Evolutionary conservation across 2,797 vertebrate species (phyloP).

Genomic region (Alfaro cultratus): DNA sequence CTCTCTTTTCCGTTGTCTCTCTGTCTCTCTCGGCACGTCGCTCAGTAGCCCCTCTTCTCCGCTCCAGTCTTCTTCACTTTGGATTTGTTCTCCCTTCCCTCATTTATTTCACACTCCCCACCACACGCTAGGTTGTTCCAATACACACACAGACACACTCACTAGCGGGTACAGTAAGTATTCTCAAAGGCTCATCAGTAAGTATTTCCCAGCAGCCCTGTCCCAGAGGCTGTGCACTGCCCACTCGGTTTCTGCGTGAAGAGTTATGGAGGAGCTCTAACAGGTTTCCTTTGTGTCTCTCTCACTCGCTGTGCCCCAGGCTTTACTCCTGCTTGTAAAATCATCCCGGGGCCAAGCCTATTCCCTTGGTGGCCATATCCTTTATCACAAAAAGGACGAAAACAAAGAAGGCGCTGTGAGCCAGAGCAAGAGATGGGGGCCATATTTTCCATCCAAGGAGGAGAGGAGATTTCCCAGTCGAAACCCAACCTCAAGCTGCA

Average conservation of each 20-base stretch:
- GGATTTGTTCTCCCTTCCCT: constrained; percentile 47
- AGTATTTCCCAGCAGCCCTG: constrained; percentile 75
- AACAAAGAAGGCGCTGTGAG: constrained; percentile 62
- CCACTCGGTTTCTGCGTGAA: constrained; percentile 65
- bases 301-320: constrained; percentile 56
- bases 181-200: constrained; percentile 74
- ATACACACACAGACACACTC: constrained; percentile 38
- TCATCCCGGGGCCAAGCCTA: constrained; percentile 65
- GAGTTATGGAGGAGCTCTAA: constrained; percentile 74
- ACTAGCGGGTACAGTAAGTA: constrained; percentile 64
- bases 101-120: constrained; percentile 49
- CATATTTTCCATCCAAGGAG: constrained; percentile 38
- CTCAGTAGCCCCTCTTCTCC: constrained; percentile 42
- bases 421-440: constrained; percentile 36
- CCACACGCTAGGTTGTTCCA: constrained; percentile 42
- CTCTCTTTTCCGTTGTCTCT: constrained; percentile 69
- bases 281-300: constrained; percentile 73
- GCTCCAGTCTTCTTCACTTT: constrained; percentile 32
- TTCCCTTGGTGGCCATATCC: constrained; percentile 65
- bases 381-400: constrained; percentile 68
- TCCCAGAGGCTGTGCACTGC: constrained; percentile 71
- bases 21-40: constrained; percentile 41
- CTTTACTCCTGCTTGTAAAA: constrained; percentile 74
- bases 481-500: constrained; percentile 21
- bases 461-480: constrained; percentile 23